Evolutionary conservation across 2,113 vertebrate species (phyloP), one percentile per base, ranked within the genome.

Genomic region (Leucosticte australis): DNA sequence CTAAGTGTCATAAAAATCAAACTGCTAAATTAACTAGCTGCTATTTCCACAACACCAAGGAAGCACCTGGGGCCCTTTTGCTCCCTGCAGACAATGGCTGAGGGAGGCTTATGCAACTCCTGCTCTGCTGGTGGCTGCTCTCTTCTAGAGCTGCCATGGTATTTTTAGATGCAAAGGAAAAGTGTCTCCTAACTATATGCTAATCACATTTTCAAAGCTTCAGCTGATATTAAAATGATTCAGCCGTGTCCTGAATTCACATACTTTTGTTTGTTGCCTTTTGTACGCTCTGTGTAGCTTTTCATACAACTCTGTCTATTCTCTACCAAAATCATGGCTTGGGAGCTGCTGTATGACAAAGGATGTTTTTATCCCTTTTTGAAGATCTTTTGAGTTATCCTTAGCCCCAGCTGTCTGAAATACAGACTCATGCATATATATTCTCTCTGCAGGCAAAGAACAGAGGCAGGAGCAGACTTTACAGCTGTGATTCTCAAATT

Each of bases 201-300:
- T 96, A 88, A 96, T 93, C 71, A 77, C 56, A 88, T 86, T 95
- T 83, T 74, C 47, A 90, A 59, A 94, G 93, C 93, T 91, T 94
- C 87, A 77, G 79, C 78, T 96, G 92, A 81, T 95, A 47, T 31
- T 73, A 76, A 89, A 87, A 83, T 85, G 69, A 91, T 90, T 91
- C 85, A 92, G 27, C 59, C 5, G 4, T 57, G 64, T 75, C 78
- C 89, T 95, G 87, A 87, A 65, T 95, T 94, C 89, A 49, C 69
- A 44, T 6, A 56, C 73, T 89, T 89, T 75, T 89, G 76, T 86
- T 93, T 93, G 82, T 83, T 79, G 91, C 88, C 44, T 95, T 95
- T 88, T 88, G 62, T 92, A 7, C 55, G 47, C 74, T 77, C 33
- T 24, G 55, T 83, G 56, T 80, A 92, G 87, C 79, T 95, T 78